phyloP scores from a whole-genome alignment of 2,113 vertebrate genomes.

The Catharus minimus region DNA sequence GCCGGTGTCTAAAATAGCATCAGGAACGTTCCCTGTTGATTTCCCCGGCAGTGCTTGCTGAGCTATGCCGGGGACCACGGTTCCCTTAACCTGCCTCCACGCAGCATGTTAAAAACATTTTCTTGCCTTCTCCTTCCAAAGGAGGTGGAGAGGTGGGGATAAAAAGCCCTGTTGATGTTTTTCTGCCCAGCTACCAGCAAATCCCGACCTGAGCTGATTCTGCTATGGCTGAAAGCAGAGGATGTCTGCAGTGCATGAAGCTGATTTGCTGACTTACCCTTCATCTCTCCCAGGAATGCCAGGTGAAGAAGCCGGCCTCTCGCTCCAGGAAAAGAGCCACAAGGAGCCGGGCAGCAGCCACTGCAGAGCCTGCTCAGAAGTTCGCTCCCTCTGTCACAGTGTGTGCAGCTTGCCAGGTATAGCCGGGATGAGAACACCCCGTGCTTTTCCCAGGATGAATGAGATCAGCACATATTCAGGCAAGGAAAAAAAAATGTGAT shows the following conservation, averaged over 20 bases:
- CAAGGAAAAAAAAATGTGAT: neutral
- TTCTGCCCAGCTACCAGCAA: neutral
- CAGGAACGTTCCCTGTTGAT: constrained; percentile 16
- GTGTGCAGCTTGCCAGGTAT: constrained; percentile 58
- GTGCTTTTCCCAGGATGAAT: constrained; percentile 53
- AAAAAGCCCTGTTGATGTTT: neutral
- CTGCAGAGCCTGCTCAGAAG: constrained; percentile 47
- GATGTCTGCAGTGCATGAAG: neutral
- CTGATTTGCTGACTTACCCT: constrained; percentile 65
- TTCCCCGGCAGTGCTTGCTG: neutral
- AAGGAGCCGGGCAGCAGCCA: neutral
- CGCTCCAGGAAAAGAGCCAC: neutral
- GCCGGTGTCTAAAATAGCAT: constrained; percentile 55
- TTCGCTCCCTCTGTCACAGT: constrained; percentile 36
- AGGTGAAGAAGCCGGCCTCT: constrained; percentile 21
- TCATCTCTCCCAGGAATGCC: constrained; percentile 46
- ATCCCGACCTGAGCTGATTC: neutral
- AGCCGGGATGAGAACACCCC: constrained; percentile 35
- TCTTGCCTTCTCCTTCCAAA: neutral
- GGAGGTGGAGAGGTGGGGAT: rapidly evolving
- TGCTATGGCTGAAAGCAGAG: constrained; percentile 29
- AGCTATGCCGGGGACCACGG: neutral
- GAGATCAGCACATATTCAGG: constrained; percentile 65
- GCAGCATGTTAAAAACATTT: neutral
- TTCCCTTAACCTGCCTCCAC: neutral